Evolutionary conservation across 1,140 invertebrate genomes (phyloP), one percentile per base, ranked within the genome.

Genomic region (Anthonomus grandis): DNA sequence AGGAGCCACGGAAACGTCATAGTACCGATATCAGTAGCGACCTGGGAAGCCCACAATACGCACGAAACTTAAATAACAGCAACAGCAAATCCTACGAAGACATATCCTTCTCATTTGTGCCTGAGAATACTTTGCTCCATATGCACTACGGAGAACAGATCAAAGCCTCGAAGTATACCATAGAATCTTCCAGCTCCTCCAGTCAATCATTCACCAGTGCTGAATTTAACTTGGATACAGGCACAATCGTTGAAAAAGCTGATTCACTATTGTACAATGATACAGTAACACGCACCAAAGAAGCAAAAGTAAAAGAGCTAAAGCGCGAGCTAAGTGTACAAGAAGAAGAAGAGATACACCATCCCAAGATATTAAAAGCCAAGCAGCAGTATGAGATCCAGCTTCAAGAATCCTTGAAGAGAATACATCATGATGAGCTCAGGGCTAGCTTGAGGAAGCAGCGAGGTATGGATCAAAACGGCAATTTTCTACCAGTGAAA

Each of bases 1-100:
- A 38, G 8, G 42, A 56, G 4, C 21, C 45, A 38, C n/a, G 39
- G 13, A 55, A 31, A n/a, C 34, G 48, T 10, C 49, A 59, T 24
- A 59, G 57, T 34, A 59, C 57, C 3, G 57, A 59, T 21, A 48
- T 53, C 13, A 52, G 57, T 24, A 59, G 56, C n/a, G 51, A 56
- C 24, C 23, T 44, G 10, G 44, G 36, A n/a, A 38, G 18, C n/a
- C 31, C 23, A 1, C n/a, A 36, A 12, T n/a, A n/a, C n/a, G n/a
- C n/a, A n/a, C n/a, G n/a, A n/a, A n/a, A n/a, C n/a, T n/a, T n/a
- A n/a, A 8, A 4, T 3, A 18, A 18, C 9, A 8, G n/a, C 13
- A 34, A 3, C 18, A 59, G 57, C 23, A 63, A 63, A 36, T 60
- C 57, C n/a, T 57, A 57, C 15, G 57, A 63, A 18, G 50, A 63